Evolutionary conservation across 2,797 vertebrate genomes (phyloP), one percentile per base, ranked within the genome.

Genomic region (Antrozous pallidus): DNA sequence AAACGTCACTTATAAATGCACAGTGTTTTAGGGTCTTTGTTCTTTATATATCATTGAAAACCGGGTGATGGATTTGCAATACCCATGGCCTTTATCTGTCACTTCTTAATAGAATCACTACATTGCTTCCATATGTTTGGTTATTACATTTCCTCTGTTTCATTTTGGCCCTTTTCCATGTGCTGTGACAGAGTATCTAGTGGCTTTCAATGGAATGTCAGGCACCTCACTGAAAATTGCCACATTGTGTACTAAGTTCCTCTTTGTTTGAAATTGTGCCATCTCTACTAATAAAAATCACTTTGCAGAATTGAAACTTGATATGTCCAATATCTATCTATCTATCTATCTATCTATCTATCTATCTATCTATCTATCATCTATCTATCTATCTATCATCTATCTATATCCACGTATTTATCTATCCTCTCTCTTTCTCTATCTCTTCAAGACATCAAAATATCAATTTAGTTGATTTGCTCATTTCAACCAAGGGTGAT

Each of bases 61-160:
- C 63, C 54, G 38, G 54, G 93, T 82, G 89, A 96, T 93, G 91
- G 90, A 96, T 94, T 91, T 95, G 90, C 42, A 94, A 49, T 93
- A 65, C 74, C 70, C 28, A 42, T 83, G 81, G 89, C 87, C 78
- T 93, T 89, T 96, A 93, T 95, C 96, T 96, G 87, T 96, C 93
- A 95, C 51, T 94, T 96, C 80, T 95, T 96, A 93, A 93, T 83
- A 94, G 65, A 96, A 95, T 96, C 77, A 83, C 73, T 88, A 33
- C 81, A 94, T 97, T 95, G 38, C 71, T 95, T 97, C 93, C 90
- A 88, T 90, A 95, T 94, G 81, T 94, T 82, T 11, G 3, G 61
- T 96, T 92, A 89, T 85, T 91, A 42, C 11, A 75, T 38, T 88
- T 95, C 77, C 33, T 80, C 36, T 36, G 1, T 82, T 95, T 82